Evolutionary conservation across 1,140 invertebrate genomes (phyloP).

Genomic region (Coptotermes formosanus): DNA sequence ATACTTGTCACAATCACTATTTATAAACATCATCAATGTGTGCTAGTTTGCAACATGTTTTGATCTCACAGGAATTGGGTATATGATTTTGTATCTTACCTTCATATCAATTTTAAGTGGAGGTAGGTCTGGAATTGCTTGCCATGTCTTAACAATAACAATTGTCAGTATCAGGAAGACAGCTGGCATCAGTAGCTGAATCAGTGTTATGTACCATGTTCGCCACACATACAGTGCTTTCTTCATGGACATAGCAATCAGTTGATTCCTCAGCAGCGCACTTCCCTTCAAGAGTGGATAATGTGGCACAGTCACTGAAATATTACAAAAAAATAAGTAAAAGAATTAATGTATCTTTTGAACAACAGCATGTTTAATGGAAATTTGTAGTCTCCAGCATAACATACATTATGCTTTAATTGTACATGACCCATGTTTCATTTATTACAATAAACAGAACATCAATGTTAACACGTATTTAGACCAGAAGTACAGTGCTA

Average conservation of each 20-base stretch:
- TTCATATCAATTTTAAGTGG: background rate
- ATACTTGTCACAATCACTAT: no score
- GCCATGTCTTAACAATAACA: slow-evolving; percentile 9
- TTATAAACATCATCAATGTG: no score
- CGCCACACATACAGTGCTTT: slow-evolving; percentile 25
- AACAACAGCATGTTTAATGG: no score
- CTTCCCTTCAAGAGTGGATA: background rate
- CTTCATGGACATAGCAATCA: slow-evolving; percentile 37
- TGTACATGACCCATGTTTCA: no score
- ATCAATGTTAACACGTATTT: no score
- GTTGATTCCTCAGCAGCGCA: slow-evolving; percentile 31
- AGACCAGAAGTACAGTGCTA: no score
- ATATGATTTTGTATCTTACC: background rate
- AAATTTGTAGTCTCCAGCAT: no score
- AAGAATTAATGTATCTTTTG: no score
- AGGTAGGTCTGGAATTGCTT: slow-evolving; percentile 23
- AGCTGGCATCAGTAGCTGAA: slow-evolving; percentile 26
- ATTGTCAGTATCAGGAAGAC: slow-evolving; percentile 26
- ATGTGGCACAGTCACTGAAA: slow-evolving; percentile 13
- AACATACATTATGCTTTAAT: no score
- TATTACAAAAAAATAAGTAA: background rate
- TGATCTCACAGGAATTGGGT: no score
- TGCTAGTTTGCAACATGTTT: no score
- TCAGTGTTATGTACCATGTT: slow-evolving; percentile 21
- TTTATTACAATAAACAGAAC: no score